Conservation (phyloP, 2,113 vertebrate species). For the Bombycilla garrulus region DNA sequence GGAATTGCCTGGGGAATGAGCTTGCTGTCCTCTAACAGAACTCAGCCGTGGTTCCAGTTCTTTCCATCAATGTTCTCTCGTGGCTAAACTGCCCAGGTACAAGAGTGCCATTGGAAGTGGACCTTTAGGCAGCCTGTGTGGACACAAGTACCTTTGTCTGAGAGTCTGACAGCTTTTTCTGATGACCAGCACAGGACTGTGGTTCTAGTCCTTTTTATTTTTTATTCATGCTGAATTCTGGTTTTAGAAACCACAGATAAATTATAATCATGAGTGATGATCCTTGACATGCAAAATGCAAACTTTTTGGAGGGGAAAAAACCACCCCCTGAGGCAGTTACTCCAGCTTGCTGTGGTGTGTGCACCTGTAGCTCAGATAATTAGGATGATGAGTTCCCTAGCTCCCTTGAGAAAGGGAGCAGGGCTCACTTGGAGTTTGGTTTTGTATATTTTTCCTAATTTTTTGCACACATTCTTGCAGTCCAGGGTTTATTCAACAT, state of each 20-base stretch:
- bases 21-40: not conserved
- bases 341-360: not conserved
- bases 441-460: not conserved
- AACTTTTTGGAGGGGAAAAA: not conserved
- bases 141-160: not conserved
- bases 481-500: not conserved
- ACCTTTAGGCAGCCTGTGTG: not conserved
- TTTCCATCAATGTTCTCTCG: fast-evolving
- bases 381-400: not conserved
- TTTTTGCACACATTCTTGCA: not conserved
- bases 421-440: not conserved
- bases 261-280: fast-evolving
- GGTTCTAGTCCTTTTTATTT: not conserved
- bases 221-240: not conserved
- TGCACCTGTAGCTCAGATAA: fast-evolving
- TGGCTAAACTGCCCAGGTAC: fast-evolving
- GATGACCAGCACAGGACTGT: not conserved
- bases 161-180: not conserved
- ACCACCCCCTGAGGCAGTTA: fast-evolving
- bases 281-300: not conserved
- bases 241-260: not conserved
- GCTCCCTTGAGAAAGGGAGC: not conserved
- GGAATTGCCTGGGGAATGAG: not conserved
- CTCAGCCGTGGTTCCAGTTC: not conserved
- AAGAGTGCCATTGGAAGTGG: not conserved